A percentile compares a stretch with the other conserved stretches of the same genome.
Evolutionary conservation across 2,113 vertebrate species (phyloP).

Genomic region (Xiphophorus hellerii): DNA sequence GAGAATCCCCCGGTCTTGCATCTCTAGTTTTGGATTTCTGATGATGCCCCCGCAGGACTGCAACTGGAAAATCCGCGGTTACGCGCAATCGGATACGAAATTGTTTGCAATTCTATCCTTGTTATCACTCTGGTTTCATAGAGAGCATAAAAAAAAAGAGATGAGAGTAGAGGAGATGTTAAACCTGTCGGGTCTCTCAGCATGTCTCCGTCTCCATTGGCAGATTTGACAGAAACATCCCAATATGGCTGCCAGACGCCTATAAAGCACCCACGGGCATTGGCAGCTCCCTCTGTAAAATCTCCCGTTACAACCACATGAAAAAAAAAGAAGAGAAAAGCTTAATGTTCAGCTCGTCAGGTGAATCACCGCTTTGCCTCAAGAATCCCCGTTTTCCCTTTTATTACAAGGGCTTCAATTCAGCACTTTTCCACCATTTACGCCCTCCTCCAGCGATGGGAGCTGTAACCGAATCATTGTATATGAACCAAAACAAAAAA

Average conservation of each 20-base stretch:
- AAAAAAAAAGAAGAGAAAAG: slow-evolving; percentile 28
- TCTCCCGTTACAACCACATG: slow-evolving; percentile 56
- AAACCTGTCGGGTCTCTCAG: slow-evolving; percentile 56
- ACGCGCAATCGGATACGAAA: slow-evolving; percentile 21
- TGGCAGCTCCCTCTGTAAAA: slow-evolving; percentile 69
- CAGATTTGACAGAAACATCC: slow-evolving; percentile 73
- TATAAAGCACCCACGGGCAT: slow-evolving; percentile 66
- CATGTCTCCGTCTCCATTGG: slow-evolving; percentile 49
- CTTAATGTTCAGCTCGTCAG: slow-evolving; percentile 57
- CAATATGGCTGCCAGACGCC: slow-evolving; percentile 67
- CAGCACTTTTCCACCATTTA: slow-evolving; percentile 38
- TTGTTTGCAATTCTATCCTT: slow-evolving; percentile 23
- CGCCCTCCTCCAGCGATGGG: slow-evolving; percentile 17
- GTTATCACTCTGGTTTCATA: slow-evolving; percentile 14
- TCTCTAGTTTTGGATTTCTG: slow-evolving; percentile 4
- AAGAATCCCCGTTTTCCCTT: slow-evolving; percentile 40
- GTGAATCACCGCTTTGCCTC: slow-evolving; percentile 60
- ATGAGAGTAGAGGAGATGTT: slow-evolving; percentile 40
- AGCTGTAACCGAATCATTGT: slow-evolving; percentile 27
- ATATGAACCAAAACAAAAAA: slow-evolving; percentile 42
- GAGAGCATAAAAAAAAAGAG: neutral
- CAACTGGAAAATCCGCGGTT: slow-evolving; percentile 3
- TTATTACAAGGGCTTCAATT: slow-evolving; percentile 34
- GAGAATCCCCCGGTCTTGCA: slow-evolving; percentile 33
- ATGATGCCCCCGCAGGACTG: slow-evolving; percentile 2